A percentile compares a stretch with the other conserved stretches of the same genome.
Conservation (phyloP, 2,888 invertebrate genomes). For the Drosophila nr. fundita region DNA sequence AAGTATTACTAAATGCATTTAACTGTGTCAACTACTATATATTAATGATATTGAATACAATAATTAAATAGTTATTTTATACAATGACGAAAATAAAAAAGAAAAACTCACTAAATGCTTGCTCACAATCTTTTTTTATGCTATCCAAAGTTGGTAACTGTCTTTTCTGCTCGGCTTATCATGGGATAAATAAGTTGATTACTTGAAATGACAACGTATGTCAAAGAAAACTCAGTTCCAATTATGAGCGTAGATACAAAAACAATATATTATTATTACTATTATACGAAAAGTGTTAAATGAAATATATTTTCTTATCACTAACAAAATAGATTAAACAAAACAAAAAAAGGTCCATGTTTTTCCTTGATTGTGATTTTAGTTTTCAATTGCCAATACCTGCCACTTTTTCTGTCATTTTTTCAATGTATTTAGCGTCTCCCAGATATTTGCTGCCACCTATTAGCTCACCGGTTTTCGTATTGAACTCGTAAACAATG, state of each 20-base stretch:
- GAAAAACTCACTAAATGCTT: not conserved
- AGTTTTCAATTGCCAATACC: slow-evolving; percentile 88
- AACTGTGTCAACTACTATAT: slow-evolving; percentile 13
- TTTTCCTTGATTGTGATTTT: not conserved
- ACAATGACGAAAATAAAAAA: not conserved
- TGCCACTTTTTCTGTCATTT: slow-evolving; percentile 92
- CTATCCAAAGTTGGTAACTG: not conserved
- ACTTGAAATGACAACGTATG: not conserved
- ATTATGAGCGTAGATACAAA: not conserved
- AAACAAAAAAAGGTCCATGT: not conserved
- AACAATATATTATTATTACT: not conserved
- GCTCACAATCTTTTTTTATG: not conserved
- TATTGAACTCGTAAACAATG: slow-evolving; percentile 91
- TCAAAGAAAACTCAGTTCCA: not conserved
- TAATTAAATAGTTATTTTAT: not conserved
- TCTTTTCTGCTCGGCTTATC: not conserved
- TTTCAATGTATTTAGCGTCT: slow-evolving; percentile 91
- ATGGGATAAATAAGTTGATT: not conserved
- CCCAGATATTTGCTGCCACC: slow-evolving; percentile 91
- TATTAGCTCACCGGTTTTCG: slow-evolving; percentile 88
- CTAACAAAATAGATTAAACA: slow-evolving; percentile 4
- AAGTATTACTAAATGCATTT: slow-evolving; percentile 67
- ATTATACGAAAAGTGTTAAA: slow-evolving; percentile 13
- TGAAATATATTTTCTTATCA: slow-evolving; percentile 11
- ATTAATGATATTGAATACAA: not conserved